Evolutionary conservation across 2,113 vertebrate species (phyloP).

Genomic region (Rhombomys opimus): DNA sequence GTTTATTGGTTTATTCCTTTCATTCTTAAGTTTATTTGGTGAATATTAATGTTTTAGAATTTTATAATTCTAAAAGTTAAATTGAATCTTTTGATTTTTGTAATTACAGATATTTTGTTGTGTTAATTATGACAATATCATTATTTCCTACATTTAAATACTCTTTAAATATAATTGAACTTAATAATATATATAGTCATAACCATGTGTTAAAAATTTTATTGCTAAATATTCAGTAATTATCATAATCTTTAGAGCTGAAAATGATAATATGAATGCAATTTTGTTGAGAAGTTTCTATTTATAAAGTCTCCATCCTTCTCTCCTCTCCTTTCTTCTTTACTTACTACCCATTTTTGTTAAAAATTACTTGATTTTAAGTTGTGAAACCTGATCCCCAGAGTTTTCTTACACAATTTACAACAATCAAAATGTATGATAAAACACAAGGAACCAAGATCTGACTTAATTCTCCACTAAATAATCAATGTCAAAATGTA

Average conservation of each 20-base stretch:
- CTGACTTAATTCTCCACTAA: neutral
- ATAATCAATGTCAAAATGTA: neutral
- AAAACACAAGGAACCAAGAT: neutral
- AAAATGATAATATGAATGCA: neutral
- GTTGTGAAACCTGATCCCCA: neutral
- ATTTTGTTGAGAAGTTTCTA: neutral
- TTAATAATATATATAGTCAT: neutral
- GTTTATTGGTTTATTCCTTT: neutral
- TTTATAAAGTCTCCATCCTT: neutral
- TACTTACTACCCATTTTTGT: neutral
- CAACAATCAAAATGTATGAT: neutral
- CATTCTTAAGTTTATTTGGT: neutral
- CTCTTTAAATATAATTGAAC: neutral
- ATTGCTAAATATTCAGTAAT: neutral
- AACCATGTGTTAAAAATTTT: neutral
- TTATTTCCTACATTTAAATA: neutral
- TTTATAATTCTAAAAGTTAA: neutral
- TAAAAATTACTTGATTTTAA: neutral
- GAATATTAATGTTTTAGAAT: neutral
- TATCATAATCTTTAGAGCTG: neutral
- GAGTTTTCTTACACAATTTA: neutral
- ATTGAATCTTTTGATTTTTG: neutral
- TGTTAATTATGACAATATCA: neutral
- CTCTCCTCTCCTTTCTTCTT: neutral
- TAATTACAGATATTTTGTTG: neutral